Evolutionary conservation across 23 tunicate species (phyloP), one percentile per base, ranked within the genome.

Genomic region (Halocynthia aurantium): DNA sequence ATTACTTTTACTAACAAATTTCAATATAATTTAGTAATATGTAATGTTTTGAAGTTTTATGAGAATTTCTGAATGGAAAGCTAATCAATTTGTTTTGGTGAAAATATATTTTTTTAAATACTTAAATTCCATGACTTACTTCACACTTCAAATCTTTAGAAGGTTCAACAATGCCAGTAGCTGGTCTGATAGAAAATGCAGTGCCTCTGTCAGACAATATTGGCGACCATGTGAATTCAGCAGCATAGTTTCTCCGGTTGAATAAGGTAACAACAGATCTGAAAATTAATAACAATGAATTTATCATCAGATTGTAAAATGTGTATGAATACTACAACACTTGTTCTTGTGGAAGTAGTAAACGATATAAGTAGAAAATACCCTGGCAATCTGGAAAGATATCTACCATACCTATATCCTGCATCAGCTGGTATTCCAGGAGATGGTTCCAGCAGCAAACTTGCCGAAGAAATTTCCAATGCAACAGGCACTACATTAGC

Each of bases 181-280:
- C 99, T 52, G 99, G 99, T 68, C 99, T 73, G 52, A 94, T 84
- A 2, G 96, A 88, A 75, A 94, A 94, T 10, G 95, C 99, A 22
- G 94, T 88, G 67, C 99, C 99, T 60, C 91, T 61, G 61, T 94
- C 99, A 62, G 81, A 69, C 8, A 88, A 75, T 50, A 94, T 84
- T 6, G 99, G 99, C 13, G 95, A 85, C 99, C 99, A 94, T 4
- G 90, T 76, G 58, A 94, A 94, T 19, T 94, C 95, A 5, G 94
- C 93, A 57, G 94, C 91, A 57, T 92, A 86, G 74, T 92, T 92
- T 10, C 92, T 82, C 8, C 81, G 83, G 56, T 92, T 92, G 82
- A 52, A 69, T 11, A 92, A 55, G 8, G 98, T 92, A 57, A 92
- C 98, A 10, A 78, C 77, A 54, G 98, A 72, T 76, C 98, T 90